These are phyloP conservation scores for Crepidodera aurea DNA, from an alignment of 2,888 invertebrate genomes.

Conservation along the genomic window DNA sequence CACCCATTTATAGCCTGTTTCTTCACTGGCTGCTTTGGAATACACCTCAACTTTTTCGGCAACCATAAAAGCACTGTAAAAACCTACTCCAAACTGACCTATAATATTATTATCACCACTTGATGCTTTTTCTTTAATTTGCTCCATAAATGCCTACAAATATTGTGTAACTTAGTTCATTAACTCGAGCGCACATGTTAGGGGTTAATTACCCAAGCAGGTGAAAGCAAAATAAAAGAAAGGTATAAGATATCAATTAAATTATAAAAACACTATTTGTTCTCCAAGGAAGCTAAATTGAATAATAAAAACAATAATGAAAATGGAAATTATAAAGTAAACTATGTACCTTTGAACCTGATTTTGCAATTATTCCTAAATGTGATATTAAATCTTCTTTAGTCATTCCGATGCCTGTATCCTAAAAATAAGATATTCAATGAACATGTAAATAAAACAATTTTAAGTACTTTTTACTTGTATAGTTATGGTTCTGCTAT, in stretches of 20 bases:
- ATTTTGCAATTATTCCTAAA: slow-evolving; percentile 94
- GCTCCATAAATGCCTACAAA: slow-evolving; percentile 80
- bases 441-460: neutral
- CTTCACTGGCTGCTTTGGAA: slow-evolving; percentile 75
- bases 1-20: slow-evolving; percentile 84
- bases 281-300: too few species aligned
- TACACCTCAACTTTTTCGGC: slow-evolving; percentile 94
- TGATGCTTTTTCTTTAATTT: slow-evolving; percentile 74
- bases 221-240: too few species aligned
- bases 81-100: slow-evolving; percentile 98
- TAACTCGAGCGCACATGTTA: too few species aligned
- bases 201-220: too few species aligned
- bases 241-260: too few species aligned
- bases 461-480: slow-evolving; percentile 70
- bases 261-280: too few species aligned
- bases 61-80: slow-evolving; percentile 98
- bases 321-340: too few species aligned
- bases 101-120: slow-evolving; percentile 79
- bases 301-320: too few species aligned
- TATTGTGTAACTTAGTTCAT: neutral
- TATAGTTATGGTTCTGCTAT: slow-evolving; percentile 82
- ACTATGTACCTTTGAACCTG: slow-evolving; percentile 91
- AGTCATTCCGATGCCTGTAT: slow-evolving; percentile 95
- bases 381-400: slow-evolving; percentile 89
- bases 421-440: slow-evolving; percentile 63